Evolutionary conservation across 1,140 invertebrate genomes (phyloP).

Genomic region (Lanistes nyassanus): DNA sequence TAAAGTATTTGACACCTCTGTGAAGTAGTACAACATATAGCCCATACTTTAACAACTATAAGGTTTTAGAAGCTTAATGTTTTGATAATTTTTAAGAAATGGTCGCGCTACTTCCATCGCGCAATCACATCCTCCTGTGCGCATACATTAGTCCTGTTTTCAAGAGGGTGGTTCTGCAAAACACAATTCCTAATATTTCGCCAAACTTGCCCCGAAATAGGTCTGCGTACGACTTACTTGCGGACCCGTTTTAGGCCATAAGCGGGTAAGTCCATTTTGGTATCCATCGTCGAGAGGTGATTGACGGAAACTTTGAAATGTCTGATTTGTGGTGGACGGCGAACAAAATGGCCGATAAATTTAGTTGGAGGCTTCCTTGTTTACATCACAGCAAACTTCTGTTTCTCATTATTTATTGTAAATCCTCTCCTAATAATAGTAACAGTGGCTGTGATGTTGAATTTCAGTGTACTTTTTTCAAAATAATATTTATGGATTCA

Average conservation of each 20-base stretch:
- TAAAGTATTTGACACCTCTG: neutral
- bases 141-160: constrained; percentile 23
- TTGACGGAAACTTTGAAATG: neutral
- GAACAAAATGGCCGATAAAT: constrained; percentile 23
- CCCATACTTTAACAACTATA: neutral
- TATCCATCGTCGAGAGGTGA: neutral
- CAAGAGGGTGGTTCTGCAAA: constrained; percentile 18
- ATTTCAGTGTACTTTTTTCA: too few relatives aligned
- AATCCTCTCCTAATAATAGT: too few relatives aligned
- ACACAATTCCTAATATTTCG: neutral
- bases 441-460: too few relatives aligned
- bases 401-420: too few relatives aligned
- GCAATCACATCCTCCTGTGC: constrained; percentile 24
- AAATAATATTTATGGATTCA: too few relatives aligned
- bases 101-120: constrained; percentile 10
- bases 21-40: neutral
- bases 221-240: neutral
- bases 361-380: constrained; percentile 16
- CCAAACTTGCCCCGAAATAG: neutral
- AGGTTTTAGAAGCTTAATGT: neutral
- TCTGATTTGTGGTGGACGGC: neutral
- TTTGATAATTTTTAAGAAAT: constrained; percentile 3
- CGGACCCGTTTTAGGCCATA: neutral
- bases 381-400: constrained; percentile 11
- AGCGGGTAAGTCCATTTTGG: neutral